A percentile compares a stretch with the other conserved stretches of the same genome.
phyloP scores from a whole-genome alignment of 2,797 vertebrate genomes.

The Oryzias dopingdopingensis region DNA sequence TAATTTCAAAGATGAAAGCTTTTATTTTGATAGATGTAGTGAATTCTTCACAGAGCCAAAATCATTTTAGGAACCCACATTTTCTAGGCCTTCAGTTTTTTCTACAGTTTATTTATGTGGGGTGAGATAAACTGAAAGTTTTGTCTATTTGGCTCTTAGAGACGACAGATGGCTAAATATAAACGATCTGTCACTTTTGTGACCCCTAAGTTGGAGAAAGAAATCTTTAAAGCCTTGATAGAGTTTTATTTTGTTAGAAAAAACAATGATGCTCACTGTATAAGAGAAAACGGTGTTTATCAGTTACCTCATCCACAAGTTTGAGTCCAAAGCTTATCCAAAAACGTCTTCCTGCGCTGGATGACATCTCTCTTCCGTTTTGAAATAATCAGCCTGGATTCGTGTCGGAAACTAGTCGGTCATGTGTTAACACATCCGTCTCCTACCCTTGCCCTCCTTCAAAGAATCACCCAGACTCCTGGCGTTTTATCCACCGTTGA shows the following conservation, averaged over 20 bases:
- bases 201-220: slow-evolving; percentile 4
- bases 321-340: slow-evolving; percentile 58
- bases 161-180: slow-evolving; percentile 32
- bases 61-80: slow-evolving; percentile 11
- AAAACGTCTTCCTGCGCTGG: slow-evolving; percentile 44
- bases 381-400: slow-evolving; percentile 69
- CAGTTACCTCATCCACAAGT: slow-evolving; percentile 46
- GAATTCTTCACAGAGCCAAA: neutral
- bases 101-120: slow-evolving; percentile 50
- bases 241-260: too few relatives aligned
- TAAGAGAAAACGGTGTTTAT: slow-evolving; percentile 42
- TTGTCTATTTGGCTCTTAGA: slow-evolving; percentile 35
- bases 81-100: slow-evolving; percentile 15
- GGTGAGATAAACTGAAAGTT: slow-evolving; percentile 41
- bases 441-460: slow-evolving; percentile 36
- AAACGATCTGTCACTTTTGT: slow-evolving; percentile 44
- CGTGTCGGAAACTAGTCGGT: slow-evolving; percentile 50
- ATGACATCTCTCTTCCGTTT: slow-evolving; percentile 55
- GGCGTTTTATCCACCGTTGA: slow-evolving; percentile 29
- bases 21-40: neutral
- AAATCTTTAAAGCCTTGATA: too few relatives aligned
- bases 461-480: slow-evolving; percentile 49
- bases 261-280: neutral
- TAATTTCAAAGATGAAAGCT: neutral
- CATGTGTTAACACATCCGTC: slow-evolving; percentile 65